Evolutionary conservation across 2,797 vertebrate species (phyloP).

Genomic region (Cheirogaleus major): DNA sequence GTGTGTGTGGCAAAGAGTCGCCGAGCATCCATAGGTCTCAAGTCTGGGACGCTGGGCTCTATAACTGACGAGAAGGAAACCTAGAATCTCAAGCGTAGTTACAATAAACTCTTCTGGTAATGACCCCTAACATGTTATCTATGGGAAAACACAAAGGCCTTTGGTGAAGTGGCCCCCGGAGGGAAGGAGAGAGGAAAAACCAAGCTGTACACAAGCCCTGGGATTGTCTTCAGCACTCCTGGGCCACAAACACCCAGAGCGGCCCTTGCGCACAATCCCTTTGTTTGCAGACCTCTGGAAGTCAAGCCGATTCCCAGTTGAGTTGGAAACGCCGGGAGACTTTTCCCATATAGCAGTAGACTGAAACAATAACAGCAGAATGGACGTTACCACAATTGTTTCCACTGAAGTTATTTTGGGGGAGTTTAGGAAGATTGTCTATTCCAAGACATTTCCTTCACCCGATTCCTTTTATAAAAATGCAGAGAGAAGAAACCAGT

Average conservation of each 20-base stretch:
- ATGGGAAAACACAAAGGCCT: conserved; percentile 59
- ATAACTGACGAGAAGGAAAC: neutral
- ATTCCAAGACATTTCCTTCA: conserved; percentile 88
- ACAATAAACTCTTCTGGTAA: neutral
- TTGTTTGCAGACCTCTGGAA: conserved; percentile 84
- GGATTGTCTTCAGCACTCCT: conserved; percentile 22
- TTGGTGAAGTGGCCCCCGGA: neutral
- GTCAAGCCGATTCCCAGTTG: conserved; percentile 77
- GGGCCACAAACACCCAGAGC: conserved; percentile 79
- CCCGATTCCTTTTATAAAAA: conserved; percentile 73
- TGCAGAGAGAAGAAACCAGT: conserved; percentile 66
- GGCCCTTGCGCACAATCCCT: conserved; percentile 78
- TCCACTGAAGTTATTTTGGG: conserved; percentile 87
- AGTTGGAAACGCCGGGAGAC: conserved; percentile 82
- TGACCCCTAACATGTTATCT: neutral
- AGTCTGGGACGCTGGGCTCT: neutral
- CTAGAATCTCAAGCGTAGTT: neutral
- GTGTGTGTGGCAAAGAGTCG: too few relatives aligned
- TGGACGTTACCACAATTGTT: conserved; percentile 86
- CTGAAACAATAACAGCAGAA: conserved; percentile 83
- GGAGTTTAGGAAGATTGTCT: conserved; percentile 87
- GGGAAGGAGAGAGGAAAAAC: conserved; percentile 60
- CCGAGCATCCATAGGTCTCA: neutral
- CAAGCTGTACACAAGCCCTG: neutral
- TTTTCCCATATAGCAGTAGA: conserved; percentile 84